Evolutionary conservation across 2,797 vertebrate species (phyloP), one percentile per base, ranked within the genome.

Genomic region (Acipenser ruthenus): DNA sequence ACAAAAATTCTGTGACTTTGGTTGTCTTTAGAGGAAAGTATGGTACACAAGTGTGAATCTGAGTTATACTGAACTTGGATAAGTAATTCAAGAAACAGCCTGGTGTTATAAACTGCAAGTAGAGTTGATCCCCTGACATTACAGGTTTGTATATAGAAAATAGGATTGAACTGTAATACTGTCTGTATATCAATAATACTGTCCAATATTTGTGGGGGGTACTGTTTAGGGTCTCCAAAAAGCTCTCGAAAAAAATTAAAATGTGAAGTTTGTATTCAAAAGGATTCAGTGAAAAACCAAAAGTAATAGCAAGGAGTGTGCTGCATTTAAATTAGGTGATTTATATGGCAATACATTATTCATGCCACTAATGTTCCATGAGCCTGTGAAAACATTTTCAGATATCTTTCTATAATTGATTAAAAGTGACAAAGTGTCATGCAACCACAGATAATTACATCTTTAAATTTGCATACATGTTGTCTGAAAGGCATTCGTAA

Each of bases 261-360:
- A 58, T 10, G 12, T 58, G 9, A 13, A 58, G 55, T 58, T 58
- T 58, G 55, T 58, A 58, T n/a, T 58, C 1, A 3, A 58, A 58
- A 58, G 13, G 13, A 58, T 37, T 37, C 23, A 37, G 23, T 37
- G 23, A 11, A n/a, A 6, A 58, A 58, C 12, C 3, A 53, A 53
- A 53, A 53, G 58, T 7, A 62, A 23, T 23, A 23, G 60, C 60
- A 62, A 48, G 60, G 47, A 37, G 18, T 23, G 60, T 2, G 23
- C 7, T 62, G 60, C 60, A 62, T 62, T 62, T 62, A 62, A 62
- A 62, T 62, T 10, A 62, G 60, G 18, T 62, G 60, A 62, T 62
- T 37, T 62, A 62, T 62, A 12, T 62, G 15, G 8, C 23, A 18
- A 62, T 62, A 62, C 7, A 62, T 62, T 62, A 62, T 62, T 62